Evolutionary conservation across 2,888 invertebrate genomes (phyloP), one percentile per base, ranked within the genome.

Genomic region (Pheosia tremula): DNA sequence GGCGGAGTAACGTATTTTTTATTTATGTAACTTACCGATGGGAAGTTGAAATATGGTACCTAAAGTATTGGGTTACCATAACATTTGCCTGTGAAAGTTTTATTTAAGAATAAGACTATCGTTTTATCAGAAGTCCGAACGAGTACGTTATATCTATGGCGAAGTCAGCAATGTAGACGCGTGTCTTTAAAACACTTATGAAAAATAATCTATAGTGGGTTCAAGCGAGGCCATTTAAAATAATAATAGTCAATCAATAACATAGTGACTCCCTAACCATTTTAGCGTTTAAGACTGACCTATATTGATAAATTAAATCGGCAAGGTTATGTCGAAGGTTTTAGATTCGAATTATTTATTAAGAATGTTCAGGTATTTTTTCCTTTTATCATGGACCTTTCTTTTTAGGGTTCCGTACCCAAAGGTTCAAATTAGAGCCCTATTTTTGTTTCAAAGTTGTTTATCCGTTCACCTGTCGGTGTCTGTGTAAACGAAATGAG

Each of bases 261-360:
- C 50, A 50, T 7, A 50, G 49, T 49, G 24, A 7, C 24, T 24
- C 4, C 8, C 50, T 0, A 24, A 7, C 13, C 55, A 39, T 55
- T 38, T 55, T 13, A 39, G n/a, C 55, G 11, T 7, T 39, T 55
- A 55, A 39, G 11, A 38, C 55, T 55, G 55, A 39, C 55, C 55
- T 55, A 55, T 55, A 55, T 39, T 38, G 39, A 13, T 39, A 55
- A n/a, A 55, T 55, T 55, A 55, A 39, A 55, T 55, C 55, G 55
- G 55, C 55, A 55, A 55, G 55, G 55, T 55, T 55, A 13, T 39
- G 55, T n/a, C 39, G 55, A 55, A 55, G 55, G 55, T 39, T 55
- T 55, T 8, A 39, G 7, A 55, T 10, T 37, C 39, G 55, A 39
- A 39, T 55, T 11, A 55, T 39, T 55, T n/a, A 37, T 37, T 9